Conservation (phyloP, 2,888 invertebrate species). For the Diarsia rubi region DNA sequence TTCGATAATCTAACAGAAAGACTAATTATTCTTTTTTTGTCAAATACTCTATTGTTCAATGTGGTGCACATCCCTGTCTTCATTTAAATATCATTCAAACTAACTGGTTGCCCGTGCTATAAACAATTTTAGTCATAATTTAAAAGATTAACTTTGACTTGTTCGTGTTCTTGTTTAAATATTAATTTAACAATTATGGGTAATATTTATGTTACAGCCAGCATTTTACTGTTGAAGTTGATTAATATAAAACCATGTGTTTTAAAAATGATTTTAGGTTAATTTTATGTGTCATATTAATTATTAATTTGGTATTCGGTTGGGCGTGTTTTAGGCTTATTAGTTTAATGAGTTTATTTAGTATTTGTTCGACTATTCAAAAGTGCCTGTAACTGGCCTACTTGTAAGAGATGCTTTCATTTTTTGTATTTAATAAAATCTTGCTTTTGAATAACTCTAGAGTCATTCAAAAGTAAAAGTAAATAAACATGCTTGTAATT, state of each 20-base stretch:
- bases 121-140: conserved; percentile 13
- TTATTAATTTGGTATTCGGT: neutral
- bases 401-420: too few relatives aligned
- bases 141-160: conserved; percentile 48
- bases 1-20: too few relatives aligned
- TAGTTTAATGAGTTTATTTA: too few relatives aligned
- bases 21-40: too few relatives aligned
- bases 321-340: too few relatives aligned
- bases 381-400: too few relatives aligned
- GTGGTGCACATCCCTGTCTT: conserved; percentile 4
- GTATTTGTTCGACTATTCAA: too few relatives aligned
- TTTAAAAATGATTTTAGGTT: neutral
- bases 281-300: neutral
- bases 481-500: neutral
- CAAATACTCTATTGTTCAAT: conserved; percentile 27
- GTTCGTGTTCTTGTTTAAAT: conserved; percentile 6
- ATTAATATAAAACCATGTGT: too few relatives aligned
- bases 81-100: neutral
- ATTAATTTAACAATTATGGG: neutral
- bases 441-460: too few relatives aligned
- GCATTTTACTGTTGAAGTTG: neutral
- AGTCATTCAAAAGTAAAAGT: neutral
- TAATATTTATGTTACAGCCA: conserved; percentile 9
- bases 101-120: neutral
- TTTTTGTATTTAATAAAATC: neutral